Evolutionary conservation across 1,140 invertebrate genomes (phyloP).

Genomic region (Meloidogyne hapla): DNA sequence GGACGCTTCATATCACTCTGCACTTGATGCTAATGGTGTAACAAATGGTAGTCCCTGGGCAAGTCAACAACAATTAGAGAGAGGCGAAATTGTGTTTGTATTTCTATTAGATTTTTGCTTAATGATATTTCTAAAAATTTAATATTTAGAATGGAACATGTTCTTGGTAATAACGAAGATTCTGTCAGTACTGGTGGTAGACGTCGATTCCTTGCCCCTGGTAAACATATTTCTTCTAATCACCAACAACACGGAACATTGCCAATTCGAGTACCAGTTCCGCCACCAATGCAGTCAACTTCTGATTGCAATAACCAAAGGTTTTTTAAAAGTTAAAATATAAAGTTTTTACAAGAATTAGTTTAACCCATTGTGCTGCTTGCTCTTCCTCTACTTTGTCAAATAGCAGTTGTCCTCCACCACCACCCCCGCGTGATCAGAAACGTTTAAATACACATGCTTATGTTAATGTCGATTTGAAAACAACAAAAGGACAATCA

Average conservation of each 20-base stretch:
- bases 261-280: constrained; percentile 11
- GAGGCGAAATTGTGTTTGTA: constrained; percentile 49
- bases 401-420: not conserved
- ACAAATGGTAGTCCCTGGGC: constrained; percentile 38
- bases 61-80: constrained; percentile 47
- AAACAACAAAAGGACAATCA: constrained; percentile 3
- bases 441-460: constrained; percentile 44
- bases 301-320: not conserved
- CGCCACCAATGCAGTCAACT: constrained; percentile 3
- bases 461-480: constrained; percentile 55
- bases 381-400: not conserved
- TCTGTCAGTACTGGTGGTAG: not conserved
- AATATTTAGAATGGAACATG: constrained; percentile 32
- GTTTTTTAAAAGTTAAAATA: not conserved
- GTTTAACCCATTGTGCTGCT: not conserved
- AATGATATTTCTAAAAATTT: not conserved
- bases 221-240: not conserved
- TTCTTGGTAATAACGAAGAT: constrained; percentile 10
- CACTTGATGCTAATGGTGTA: constrained; percentile 22
- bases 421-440: not conserved
- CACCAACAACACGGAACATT: not conserved
- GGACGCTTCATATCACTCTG: constrained; percentile 44
- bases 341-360: not conserved
- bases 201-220: not conserved
- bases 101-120: not conserved